phyloP scores from a whole-genome alignment of 2,797 vertebrate species.

The Enteromius treurensis region DNA sequence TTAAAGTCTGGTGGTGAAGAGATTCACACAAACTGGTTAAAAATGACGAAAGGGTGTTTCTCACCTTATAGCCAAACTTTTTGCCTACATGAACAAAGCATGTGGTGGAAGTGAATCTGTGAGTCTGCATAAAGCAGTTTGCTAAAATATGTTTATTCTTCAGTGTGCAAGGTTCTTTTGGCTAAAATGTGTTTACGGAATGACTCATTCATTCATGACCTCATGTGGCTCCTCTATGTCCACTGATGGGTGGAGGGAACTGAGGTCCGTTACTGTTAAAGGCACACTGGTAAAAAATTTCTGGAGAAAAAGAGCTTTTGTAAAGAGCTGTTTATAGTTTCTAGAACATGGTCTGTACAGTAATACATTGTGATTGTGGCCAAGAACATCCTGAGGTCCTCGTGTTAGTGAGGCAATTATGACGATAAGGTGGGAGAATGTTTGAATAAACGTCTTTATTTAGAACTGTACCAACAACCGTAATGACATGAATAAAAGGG shows the following conservation, averaged over 20 bases:
- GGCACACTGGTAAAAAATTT: slow-evolving; percentile 50
- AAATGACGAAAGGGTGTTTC: background rate
- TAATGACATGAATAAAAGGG: slow-evolving; percentile 5
- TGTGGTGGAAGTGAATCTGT: background rate
- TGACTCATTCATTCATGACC: slow-evolving; percentile 54
- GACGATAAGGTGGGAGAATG: slow-evolving; percentile 48
- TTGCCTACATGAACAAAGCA: background rate
- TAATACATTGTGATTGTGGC: slow-evolving; percentile 40
- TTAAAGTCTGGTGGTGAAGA: background rate
- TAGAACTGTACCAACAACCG: slow-evolving; percentile 25
- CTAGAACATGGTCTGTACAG: slow-evolving; percentile 50
- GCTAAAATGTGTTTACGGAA: slow-evolving; percentile 52
- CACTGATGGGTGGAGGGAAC: slow-evolving; percentile 51
- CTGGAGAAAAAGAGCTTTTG: slow-evolving; percentile 46
- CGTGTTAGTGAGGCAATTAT: slow-evolving; percentile 36
- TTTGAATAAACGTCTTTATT: slow-evolving; percentile 46
- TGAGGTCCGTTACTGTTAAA: slow-evolving; percentile 53
- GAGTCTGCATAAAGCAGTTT: slow-evolving; percentile 11
- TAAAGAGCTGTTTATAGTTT: slow-evolving; percentile 45
- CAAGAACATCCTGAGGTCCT: slow-evolving; percentile 41
- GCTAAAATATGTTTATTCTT: background rate
- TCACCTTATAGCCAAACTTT: background rate
- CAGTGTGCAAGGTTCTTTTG: background rate
- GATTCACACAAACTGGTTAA: slow-evolving; percentile 9
- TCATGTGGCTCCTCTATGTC: slow-evolving; percentile 57